These are phyloP conservation scores for Phengaris alcon DNA, from an alignment of 2,888 invertebrate species.

Conservation along the genomic window DNA sequence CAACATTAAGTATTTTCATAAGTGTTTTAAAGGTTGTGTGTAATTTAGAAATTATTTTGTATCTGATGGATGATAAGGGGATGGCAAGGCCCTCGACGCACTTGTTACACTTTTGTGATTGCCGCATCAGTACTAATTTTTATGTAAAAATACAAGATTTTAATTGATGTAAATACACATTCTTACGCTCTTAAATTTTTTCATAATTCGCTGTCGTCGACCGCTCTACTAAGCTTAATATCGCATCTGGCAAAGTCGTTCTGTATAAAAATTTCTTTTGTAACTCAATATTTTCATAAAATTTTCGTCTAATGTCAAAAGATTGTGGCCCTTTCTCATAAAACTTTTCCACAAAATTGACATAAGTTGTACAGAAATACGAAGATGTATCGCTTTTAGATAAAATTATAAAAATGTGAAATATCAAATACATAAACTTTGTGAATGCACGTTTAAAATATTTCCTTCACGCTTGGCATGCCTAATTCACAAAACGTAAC, in stretches of 20 bases:
- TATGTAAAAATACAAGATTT: too few relatives aligned
- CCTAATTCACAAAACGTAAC: too few relatives aligned
- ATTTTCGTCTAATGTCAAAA: neutral
- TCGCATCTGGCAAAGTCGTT: neutral
- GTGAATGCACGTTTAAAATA: neutral
- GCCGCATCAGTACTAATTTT: too few relatives aligned
- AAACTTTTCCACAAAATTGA: neutral
- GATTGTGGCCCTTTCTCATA: neutral
- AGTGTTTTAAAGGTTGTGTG: too few relatives aligned
- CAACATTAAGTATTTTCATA: neutral
- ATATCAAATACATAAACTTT: neutral
- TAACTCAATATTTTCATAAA: neutral
- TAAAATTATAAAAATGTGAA: neutral
- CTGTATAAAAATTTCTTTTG: neutral
- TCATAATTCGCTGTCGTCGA: too few relatives aligned
- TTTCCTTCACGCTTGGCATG: neutral
- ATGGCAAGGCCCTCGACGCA: too few relatives aligned
- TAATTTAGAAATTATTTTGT: neutral
- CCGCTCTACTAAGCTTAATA: neutral
- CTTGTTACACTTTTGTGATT: too few relatives aligned
- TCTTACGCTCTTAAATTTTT: too few relatives aligned
- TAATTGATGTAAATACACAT: too few relatives aligned
- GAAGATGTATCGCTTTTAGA: constrained; percentile 12
- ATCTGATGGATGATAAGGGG: neutral
- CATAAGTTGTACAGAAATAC: neutral